Evolutionary conservation across 1,140 invertebrate species (phyloP), one percentile per base, ranked within the genome.

Genomic region (Alviniconcha marisindica): DNA sequence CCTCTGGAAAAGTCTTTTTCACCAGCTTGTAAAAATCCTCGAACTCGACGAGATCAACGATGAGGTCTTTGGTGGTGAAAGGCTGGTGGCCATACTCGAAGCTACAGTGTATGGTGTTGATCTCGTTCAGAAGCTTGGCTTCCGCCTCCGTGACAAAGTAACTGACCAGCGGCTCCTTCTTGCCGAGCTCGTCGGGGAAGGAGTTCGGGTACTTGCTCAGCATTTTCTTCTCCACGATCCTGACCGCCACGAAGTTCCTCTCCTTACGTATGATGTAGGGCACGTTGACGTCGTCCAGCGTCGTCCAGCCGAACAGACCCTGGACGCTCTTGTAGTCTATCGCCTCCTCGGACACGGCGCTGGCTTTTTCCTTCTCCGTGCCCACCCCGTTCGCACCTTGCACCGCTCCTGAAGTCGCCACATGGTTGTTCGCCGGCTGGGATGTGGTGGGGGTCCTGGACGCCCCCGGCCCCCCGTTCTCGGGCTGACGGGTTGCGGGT

Each of bases 131-230:
- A 24, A 99, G 94, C 84, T 96, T 96, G 71, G 97, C 96, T 94
- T 99, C 98, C 3, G 96, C 95, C 85, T 97, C 96, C 10, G 97
- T 98, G 81, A 98, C 97, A 91, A 97, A 98, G 92, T 98, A 98
- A 94, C 97, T 98, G 82, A 96, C 95, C 78, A 99, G 79, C 10
- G 91, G 92, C 44, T 91, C 89, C 60, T 90, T 89, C 56, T 91
- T 89, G 15, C 89, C 89, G 2, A 91, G 82, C 79, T 92, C 89
- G 83, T 93, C 91, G 14, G 91, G 91, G 85, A 89, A 93, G 3
- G 89, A 88, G 54, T 87, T 87, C 31, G 86, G 94, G 56, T 97
- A 94, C 96, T 88, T 84, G 80, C 85, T 85, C 77, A 91, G 83
- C 18, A 93, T 88, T 85, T 93, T 92, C 87, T 95, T 95, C 92